phyloP scores from a whole-genome alignment of 1,140 invertebrate genomes.

The Yoshiicerus persimilis region DNA sequence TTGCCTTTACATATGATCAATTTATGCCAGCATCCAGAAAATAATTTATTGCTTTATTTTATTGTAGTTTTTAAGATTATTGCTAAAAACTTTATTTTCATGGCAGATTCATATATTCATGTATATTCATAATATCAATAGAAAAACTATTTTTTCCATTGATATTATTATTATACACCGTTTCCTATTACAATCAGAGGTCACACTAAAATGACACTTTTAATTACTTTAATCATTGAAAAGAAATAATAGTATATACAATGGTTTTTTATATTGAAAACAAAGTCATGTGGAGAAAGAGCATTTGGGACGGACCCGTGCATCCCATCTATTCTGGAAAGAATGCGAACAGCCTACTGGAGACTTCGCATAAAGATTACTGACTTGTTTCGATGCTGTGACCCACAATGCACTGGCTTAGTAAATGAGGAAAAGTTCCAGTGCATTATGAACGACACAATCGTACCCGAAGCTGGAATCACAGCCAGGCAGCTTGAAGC shows the following conservation, averaged over 20 bases:
- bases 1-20: no score
- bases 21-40: no score
- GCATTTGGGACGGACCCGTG: slow-evolving; percentile 46
- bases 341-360: slow-evolving; percentile 44
- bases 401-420: slow-evolving; percentile 41
- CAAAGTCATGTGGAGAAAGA: slow-evolving; percentile 45
- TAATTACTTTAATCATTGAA: background rate
- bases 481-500: slow-evolving; percentile 45
- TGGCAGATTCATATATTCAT: no score
- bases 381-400: slow-evolving; percentile 45
- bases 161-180: no score
- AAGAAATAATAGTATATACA: background rate
- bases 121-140: no score
- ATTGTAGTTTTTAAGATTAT: no score
- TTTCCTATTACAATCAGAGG: no score
- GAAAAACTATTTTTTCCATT: no score
- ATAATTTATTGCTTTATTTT: no score
- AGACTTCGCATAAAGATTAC: slow-evolving; percentile 43
- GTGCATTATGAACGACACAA: slow-evolving; percentile 41
- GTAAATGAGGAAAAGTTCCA: slow-evolving; percentile 45
- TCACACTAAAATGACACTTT: no score
- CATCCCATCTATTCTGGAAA: slow-evolving; percentile 44
- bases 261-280: background rate
- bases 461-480: slow-evolving; percentile 46
- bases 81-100: no score